Evolutionary conservation across 2,797 vertebrate species (phyloP), one percentile per base, ranked within the genome.

Genomic region (Betta splendens): DNA sequence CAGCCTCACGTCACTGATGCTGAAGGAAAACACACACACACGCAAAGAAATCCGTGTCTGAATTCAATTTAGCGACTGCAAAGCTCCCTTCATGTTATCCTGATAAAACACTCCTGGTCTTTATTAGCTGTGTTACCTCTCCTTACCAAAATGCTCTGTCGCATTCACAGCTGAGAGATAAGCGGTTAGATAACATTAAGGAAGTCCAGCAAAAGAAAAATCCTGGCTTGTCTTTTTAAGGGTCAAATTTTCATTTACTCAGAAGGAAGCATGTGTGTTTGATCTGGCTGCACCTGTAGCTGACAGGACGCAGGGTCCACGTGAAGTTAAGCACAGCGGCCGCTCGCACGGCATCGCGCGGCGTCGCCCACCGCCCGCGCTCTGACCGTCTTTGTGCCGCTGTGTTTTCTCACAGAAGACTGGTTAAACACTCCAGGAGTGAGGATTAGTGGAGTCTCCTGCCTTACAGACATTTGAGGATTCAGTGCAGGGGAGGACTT

Each of bases 391-490:
- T 56, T 37, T 61, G 23, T 37, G 59, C 54, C 36, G 64, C 59
- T 85, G 69, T 79, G 40, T 87, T 87, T 72, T 82, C 69, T 81
- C 67, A 59, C 57, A 74, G 59, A 47, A 36, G 74, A 82, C 60
- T 37, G 50, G 61, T 62, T 84, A 83, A 87, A 81, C 20, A 32
- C 77, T 85, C 72, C 78, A 79, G 87, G 75, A 86, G 74, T 78
- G 82, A 81, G 85, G 77, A 80, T 78, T 72, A 80, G 86, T 81
- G 67, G 47, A 45, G 77, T 78, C 77, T 67, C 61, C 86, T 87
- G 87, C 87, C 87, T 89, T 90, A 89, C 84, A 83, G 85, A 90
- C 89, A 88, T 90, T 91, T 87, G 83, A 92, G 89, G 88, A 90
- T 89, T 69, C 70, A 79, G 74, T 73, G 57, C 33, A 8, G 59